Evolutionary conservation across 2,888 invertebrate genomes (phyloP), one percentile per base, ranked within the genome.

Genomic region (Willowsia nigromaculata): DNA sequence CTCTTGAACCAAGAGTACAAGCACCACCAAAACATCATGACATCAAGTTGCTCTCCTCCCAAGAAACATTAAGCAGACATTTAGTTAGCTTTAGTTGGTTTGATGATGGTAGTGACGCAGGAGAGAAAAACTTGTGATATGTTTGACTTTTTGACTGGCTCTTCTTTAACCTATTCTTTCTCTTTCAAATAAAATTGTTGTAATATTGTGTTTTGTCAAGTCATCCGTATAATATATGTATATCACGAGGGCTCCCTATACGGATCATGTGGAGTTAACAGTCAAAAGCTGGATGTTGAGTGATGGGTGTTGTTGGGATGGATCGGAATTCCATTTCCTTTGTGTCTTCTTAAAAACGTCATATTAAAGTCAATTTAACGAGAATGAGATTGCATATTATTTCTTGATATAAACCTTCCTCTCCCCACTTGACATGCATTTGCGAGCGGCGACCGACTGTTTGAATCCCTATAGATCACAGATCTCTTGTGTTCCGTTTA

Each of bases 271-370:
- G 47, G 30, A 74, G 43, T 50, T 50, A 11, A n/a, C 50, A 50
- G 50, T 74, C 27, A 47, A 74, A 74, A 25, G 25, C 27, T 43
- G 74, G 74, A 74, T 47, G 47, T 27, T 47, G 27, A 25, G 15
- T 43, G 74, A 65, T 65, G 65, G 65, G 65, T 65, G 65, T 65
- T 37, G 65, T 18, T 4, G 13, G 47, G 11, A n/a, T 82, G 65
- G 82, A 82, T 82, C 62, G 82, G 68, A 82, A 82, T 82, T 82
- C 68, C 82, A 82, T 82, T 82, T 82, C 65, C 82, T 82, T 82
- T 65, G 68, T 82, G 68, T 65, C 82, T 47, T 82, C 56, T 53
- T 50, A 30, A 43, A 25, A 37, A 81, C 59, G 80, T 81, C 80
- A 59, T 81, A 81, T 81, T 59, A 59, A 81, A 81, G 80, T 81